Evolutionary conservation across 2,888 invertebrate genomes (phyloP).

Genomic region (Drosophila atroscutellata): DNA sequence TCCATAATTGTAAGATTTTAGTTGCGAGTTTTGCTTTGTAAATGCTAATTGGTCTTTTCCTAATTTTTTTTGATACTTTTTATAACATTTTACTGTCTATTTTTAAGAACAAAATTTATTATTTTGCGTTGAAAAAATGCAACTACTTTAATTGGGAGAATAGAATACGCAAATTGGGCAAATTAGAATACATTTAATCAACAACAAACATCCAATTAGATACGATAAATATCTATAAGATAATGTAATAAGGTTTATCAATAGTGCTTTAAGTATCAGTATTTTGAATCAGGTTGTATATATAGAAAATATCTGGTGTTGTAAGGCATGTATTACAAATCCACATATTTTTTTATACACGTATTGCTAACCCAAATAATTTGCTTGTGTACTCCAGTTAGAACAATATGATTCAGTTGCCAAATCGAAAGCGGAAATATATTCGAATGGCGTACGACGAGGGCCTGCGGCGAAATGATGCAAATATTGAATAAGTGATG

Average conservation of each 20-base stretch:
- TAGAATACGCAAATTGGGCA: neutral
- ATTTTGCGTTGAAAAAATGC: rapidly evolving
- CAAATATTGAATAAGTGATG: constrained; percentile 29
- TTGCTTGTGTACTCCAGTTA: too few species aligned
- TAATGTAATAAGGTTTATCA: neutral
- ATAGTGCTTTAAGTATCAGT: neutral
- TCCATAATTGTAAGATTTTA: neutral
- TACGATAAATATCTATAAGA: neutral
- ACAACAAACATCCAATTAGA: neutral
- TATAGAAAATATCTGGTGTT: neutral
- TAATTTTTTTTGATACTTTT: neutral
- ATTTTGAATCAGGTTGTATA: neutral
- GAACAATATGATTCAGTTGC: constrained; percentile 4
- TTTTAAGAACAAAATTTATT: neutral
- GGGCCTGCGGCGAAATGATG: constrained; percentile 14
- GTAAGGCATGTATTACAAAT: neutral
- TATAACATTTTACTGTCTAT: neutral
- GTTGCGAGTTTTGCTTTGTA: neutral
- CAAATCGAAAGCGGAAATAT: constrained; percentile 2
- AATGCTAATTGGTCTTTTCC: neutral
- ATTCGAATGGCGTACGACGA: neutral
- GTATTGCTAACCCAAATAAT: neutral
- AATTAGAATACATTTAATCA: neutral
- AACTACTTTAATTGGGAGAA: neutral
- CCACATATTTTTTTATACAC: neutral